These are phyloP conservation scores for Metacarcinus magister DNA, from an alignment of 2,888 invertebrate genomes.

Conservation along the genomic window DNA sequence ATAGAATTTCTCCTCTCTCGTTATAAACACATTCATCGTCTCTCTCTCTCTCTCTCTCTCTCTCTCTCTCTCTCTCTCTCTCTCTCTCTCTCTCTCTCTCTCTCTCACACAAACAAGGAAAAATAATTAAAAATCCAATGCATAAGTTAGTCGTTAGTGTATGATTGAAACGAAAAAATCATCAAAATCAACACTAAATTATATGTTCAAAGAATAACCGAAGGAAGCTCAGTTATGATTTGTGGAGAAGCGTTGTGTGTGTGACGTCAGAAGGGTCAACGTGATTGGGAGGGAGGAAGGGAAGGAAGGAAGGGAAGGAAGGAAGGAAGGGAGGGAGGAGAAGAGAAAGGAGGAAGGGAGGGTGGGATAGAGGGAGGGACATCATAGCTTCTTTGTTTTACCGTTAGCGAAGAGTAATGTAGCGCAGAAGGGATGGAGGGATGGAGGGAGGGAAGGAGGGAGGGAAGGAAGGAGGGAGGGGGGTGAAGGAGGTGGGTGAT, in stretches of 20 bases:
- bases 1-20: too few species aligned
- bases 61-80: background rate
- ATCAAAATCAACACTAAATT: background rate
- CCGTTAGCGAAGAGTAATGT: slow-evolving; percentile 42
- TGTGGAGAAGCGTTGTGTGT: background rate
- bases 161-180: background rate
- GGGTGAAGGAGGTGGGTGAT: background rate
- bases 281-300: background rate
- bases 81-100: background rate
- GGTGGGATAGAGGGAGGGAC: background rate
- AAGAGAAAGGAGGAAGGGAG: background rate
- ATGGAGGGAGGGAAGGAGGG: background rate
- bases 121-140: too few species aligned
- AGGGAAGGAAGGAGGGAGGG: background rate
- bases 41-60: background rate
- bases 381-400: background rate
- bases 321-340: background rate
- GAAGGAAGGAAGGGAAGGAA: background rate
- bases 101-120: background rate
- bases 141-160: too few species aligned
- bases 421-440: background rate
- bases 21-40: background rate
- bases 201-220: background rate
- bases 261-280: background rate
- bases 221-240: background rate